A percentile compares a stretch with the other conserved stretches of the same genome.
Evolutionary conservation across 2,888 invertebrate species (phyloP).

Genomic region (Drosophila borborema): DNA sequence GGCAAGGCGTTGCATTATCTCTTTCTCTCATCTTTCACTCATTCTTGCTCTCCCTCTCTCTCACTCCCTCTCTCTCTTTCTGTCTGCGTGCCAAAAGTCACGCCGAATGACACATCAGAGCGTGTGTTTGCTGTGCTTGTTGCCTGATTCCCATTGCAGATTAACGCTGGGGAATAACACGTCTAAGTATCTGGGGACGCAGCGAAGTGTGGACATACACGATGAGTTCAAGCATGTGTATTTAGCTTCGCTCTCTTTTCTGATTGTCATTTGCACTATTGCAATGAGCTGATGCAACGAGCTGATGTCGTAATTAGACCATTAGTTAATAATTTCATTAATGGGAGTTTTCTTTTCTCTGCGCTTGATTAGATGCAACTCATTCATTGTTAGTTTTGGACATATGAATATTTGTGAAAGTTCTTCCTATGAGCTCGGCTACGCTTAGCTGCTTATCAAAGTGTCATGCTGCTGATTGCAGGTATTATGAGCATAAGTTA

Average conservation of each 20-base stretch:
- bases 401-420: background rate
- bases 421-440: too few species aligned
- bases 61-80: background rate
- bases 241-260: background rate
- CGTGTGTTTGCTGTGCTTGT: conserved; percentile 19
- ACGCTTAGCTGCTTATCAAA: background rate
- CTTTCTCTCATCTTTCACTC: background rate
- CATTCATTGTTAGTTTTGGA: background rate
- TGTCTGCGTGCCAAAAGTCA: conserved; percentile 61
- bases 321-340: conserved; percentile 20
- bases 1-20: conserved; percentile 50
- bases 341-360: background rate
- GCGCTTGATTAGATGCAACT: background rate
- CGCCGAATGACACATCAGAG: conserved; percentile 62
- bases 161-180: conserved; percentile 19
- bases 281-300: background rate
- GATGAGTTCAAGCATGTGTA: background rate
- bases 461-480: background rate
- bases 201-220: conserved; percentile 8
- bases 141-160: conserved; percentile 11
- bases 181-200: conserved; percentile 25
- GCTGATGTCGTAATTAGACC: conserved; percentile 7
- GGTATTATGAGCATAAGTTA: background rate
- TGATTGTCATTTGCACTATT: background rate
- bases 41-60: background rate